Conservation (phyloP, 1,140 invertebrate species). For the Tachypleus tridentatus region DNA sequence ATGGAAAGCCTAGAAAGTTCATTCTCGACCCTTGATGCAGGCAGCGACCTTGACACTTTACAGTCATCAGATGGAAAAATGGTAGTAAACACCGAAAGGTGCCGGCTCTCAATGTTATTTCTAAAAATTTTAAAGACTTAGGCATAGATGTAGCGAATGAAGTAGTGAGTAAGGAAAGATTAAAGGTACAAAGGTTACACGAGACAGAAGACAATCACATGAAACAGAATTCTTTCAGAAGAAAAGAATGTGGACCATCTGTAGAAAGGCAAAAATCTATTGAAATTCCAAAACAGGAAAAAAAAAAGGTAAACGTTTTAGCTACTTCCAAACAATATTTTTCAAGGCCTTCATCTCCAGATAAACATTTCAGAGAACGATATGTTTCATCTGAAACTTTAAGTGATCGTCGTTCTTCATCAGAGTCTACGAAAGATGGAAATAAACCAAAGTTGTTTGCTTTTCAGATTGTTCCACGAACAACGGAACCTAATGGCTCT, state of each 20-base stretch:
- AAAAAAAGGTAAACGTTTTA: not conserved
- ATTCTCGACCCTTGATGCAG: no score
- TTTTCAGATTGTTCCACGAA: not conserved
- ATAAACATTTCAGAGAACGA: not conserved
- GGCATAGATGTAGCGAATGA: no score
- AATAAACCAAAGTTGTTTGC: not conserved
- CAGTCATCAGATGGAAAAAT: no score
- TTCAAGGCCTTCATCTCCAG: not conserved
- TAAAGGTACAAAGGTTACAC: no score
- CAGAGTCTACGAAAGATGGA: not conserved
- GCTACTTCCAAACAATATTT: no score
- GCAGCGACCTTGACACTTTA: no score
- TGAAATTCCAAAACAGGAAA: not conserved
- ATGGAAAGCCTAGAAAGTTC: no score
- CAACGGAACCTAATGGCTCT: not conserved
- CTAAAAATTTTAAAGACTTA: no score
- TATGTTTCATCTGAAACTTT: not conserved
- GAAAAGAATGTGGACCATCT: not conserved
- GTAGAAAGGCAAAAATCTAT: not conserved
- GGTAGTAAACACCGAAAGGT: no score
- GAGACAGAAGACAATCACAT: no score
- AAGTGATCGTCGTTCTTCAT: not conserved
- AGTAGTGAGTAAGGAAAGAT: no score
- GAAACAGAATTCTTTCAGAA: not conserved
- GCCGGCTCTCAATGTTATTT: no score